Evolutionary conservation across 2,113 vertebrate genomes (phyloP).

Genomic region (Peromyscus leucopus): DNA sequence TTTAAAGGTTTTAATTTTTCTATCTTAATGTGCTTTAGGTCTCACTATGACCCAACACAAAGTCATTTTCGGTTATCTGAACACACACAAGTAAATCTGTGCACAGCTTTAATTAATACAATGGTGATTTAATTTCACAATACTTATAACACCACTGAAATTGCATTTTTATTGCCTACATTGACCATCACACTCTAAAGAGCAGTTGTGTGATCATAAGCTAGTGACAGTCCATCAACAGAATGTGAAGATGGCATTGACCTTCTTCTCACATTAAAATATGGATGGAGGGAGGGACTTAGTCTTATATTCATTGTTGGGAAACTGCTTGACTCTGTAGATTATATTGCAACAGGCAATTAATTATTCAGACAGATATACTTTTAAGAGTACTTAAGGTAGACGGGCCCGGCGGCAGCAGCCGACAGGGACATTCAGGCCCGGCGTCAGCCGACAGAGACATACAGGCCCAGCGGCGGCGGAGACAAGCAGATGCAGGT

Average conservation of each 20-base stretch:
- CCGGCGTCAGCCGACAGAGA: too few relatives aligned
- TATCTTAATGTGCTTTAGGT: not conserved
- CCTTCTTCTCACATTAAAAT: constrained; percentile 56
- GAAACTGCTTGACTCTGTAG: constrained; percentile 63
- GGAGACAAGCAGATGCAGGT: too few relatives aligned
- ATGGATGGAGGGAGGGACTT: not conserved
- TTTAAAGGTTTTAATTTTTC: constrained; percentile 58
- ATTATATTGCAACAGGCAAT: constrained; percentile 40
- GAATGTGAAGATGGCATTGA: constrained; percentile 59
- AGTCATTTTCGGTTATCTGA: constrained; percentile 65
- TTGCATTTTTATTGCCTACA: constrained; percentile 43
- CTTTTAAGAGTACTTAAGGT: constrained; percentile 72
- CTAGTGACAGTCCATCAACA: constrained; percentile 47
- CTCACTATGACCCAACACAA: constrained; percentile 60
- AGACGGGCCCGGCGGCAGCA: too few relatives aligned
- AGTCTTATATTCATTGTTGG: constrained; percentile 61
- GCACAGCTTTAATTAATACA: constrained; percentile 55
- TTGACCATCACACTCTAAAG: constrained; percentile 41
- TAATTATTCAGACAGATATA: constrained; percentile 65
- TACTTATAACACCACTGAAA: constrained; percentile 67
- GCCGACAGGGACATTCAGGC: too few relatives aligned
- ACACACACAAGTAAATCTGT: not conserved
- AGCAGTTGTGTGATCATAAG: constrained; percentile 40
- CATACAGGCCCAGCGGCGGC: too few relatives aligned
- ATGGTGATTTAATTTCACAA: constrained; percentile 23